Evolutionary conservation across 2,113 vertebrate genomes (phyloP).

Genomic region (Dendrocopos noguchii): DNA sequence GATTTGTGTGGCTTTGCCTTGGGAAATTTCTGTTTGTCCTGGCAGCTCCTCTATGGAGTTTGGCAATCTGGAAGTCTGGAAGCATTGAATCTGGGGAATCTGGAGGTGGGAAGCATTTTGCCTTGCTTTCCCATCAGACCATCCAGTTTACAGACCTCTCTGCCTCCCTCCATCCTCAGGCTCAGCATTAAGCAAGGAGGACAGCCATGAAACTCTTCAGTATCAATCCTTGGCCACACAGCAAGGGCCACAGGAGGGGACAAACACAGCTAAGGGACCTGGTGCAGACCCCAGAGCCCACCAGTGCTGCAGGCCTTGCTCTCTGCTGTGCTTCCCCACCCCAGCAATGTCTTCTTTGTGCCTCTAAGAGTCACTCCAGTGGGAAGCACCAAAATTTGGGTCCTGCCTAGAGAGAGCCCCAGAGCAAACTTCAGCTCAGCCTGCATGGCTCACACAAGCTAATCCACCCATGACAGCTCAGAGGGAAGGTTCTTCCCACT

Average conservation of each 20-base stretch:
- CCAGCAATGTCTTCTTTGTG: not conserved
- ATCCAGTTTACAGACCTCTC: not conserved
- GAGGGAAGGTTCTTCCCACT: not conserved
- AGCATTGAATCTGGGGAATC: not conserved
- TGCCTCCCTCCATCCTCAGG: not conserved
- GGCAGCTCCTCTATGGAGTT: not conserved
- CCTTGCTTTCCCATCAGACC: not conserved
- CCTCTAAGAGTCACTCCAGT: not conserved
- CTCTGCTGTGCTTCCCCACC: not conserved
- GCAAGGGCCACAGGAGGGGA: not conserved
- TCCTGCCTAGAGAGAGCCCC: not conserved
- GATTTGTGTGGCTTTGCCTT: not conserved
- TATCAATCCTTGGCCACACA: not conserved
- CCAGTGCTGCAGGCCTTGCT: rapidly evolving
- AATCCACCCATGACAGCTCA: rapidly evolving
- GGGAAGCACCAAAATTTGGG: not conserved
- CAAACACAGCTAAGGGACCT: too few species aligned
- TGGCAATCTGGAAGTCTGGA: not conserved
- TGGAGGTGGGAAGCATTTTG: not conserved
- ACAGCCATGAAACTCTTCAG: rapidly evolving
- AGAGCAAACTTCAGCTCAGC: not conserved
- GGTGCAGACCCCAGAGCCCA: not conserved
- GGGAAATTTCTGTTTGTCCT: not conserved
- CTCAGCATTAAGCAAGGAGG: not conserved
- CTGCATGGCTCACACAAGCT: not conserved